A percentile compares a stretch with the other conserved stretches of the same genome.
Conservation (phyloP, 1,140 invertebrate genomes). For the Drosophila simulans region DNA sequence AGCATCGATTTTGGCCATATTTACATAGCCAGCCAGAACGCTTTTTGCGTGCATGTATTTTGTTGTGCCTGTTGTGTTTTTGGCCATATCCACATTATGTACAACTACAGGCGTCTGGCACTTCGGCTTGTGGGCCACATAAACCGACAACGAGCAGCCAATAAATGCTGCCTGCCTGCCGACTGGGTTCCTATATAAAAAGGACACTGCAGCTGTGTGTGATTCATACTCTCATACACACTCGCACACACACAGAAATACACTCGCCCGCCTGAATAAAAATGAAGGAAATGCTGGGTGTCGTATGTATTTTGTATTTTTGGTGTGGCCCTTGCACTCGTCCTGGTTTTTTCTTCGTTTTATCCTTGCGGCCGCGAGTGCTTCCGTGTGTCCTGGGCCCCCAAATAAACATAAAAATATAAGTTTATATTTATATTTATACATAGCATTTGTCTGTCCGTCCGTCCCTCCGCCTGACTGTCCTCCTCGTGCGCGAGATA, state of each 20-base stretch:
- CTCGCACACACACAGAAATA: constrained; percentile 2
- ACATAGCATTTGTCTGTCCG: constrained; percentile 73
- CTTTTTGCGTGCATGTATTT: constrained; percentile 57
- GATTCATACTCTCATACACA: constrained; percentile 50
- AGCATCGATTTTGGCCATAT: constrained; percentile 68
- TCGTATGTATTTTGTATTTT: constrained; percentile 59
- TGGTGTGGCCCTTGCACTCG: constrained; percentile 53
- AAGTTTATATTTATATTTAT: constrained; percentile 82
- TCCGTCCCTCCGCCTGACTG: constrained; percentile 6
- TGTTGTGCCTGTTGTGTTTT: constrained; percentile 51
- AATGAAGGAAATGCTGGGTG: constrained; percentile 56
- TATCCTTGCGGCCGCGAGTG: constrained; percentile 25
- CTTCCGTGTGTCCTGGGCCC: constrained; percentile 55
- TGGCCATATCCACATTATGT: constrained; percentile 67
- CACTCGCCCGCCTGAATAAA: constrained; percentile 25
- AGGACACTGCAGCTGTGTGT: constrained; percentile 72
- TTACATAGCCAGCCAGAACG: constrained; percentile 43
- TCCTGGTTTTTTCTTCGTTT: constrained; percentile 25
- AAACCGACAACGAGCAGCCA: constrained; percentile 82
- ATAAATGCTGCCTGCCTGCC: constrained; percentile 76
- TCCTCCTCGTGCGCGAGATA: constrained; percentile 39
- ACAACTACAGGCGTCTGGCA: constrained; percentile 53
- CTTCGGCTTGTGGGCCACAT: constrained; percentile 81
- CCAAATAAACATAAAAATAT: constrained; percentile 75
- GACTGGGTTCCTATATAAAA: constrained; percentile 64